phyloP scores from a whole-genome alignment of 2,797 vertebrate genomes.

The Phoebastria nigripes region DNA sequence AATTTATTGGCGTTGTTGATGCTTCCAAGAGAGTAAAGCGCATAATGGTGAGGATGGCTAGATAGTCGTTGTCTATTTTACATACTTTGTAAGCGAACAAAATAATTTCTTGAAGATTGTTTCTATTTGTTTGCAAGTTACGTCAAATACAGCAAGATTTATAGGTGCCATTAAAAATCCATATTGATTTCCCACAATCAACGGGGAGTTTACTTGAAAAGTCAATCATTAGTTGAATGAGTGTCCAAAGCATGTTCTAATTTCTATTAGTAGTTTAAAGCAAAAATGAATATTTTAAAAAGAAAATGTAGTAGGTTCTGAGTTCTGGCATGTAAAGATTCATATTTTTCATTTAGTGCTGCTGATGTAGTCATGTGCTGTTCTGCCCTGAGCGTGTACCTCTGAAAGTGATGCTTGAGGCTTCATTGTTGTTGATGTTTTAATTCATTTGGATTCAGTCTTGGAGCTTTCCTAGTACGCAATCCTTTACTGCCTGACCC shows the following conservation, averaged over 20 bases:
- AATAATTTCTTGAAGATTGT: not conserved
- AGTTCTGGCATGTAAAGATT: not conserved
- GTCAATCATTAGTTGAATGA: not conserved
- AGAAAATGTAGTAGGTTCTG: rapidly evolving
- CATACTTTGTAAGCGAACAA: not conserved
- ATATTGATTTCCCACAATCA: slow-evolving; percentile 7
- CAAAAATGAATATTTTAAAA: not conserved
- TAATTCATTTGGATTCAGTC: not conserved
- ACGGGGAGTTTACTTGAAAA: not conserved
- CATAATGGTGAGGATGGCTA: not conserved
- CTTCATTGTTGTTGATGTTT: not conserved
- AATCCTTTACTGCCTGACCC: not conserved
- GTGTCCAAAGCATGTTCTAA: not conserved
- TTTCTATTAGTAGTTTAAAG: not conserved
- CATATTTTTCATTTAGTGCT: not conserved
- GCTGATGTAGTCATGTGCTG: rapidly evolving
- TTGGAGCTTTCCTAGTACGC: not conserved
- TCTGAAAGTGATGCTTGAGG: not conserved
- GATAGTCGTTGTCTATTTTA: not conserved
- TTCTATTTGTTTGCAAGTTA: slow-evolving; percentile 3
- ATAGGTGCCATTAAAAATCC: not conserved
- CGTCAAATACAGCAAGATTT: slow-evolving; percentile 17
- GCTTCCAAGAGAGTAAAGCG: not conserved
- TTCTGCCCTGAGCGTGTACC: not conserved
- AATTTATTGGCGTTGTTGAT: not conserved